Evolutionary conservation across 2,888 invertebrate species (phyloP).

Genomic region (Nephrotoma flavescens): DNA sequence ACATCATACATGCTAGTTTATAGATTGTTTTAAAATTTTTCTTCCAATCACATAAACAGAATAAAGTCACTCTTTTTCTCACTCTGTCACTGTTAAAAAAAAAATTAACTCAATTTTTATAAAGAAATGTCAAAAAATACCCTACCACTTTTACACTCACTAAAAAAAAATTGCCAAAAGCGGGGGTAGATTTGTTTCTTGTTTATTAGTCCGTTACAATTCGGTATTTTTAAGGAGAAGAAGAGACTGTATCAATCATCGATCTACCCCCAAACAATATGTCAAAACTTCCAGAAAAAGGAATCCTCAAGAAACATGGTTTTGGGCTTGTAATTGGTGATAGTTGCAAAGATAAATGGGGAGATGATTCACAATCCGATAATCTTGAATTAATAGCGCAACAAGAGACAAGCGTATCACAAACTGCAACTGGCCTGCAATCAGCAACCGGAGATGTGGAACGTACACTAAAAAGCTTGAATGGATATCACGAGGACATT

Average conservation of each 20-base stretch:
- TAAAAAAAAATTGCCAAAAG: neutral
- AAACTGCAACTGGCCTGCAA: slow-evolving; percentile 37
- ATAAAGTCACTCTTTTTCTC: neutral
- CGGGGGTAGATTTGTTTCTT: slow-evolving; percentile 4
- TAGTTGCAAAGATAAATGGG: slow-evolving; percentile 62
- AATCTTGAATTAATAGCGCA: slow-evolving; percentile 52
- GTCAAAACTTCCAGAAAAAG: slow-evolving; percentile 72
- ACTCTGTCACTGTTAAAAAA: neutral
- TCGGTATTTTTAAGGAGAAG: slow-evolving; percentile 42
- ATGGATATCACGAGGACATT: slow-evolving; percentile 86
- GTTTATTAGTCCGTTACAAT: slow-evolving; percentile 7
- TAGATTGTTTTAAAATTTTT: neutral
- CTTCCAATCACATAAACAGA: slow-evolving; percentile 5
- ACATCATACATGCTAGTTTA: neutral
- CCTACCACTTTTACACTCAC: neutral
- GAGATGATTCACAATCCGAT: slow-evolving; percentile 55
- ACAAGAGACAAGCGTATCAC: slow-evolving; percentile 47
- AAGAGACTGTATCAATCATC: slow-evolving; percentile 68
- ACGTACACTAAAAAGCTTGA: slow-evolving; percentile 72
- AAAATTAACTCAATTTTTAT: neutral
- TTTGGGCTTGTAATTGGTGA: slow-evolving; percentile 57
- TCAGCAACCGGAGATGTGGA: slow-evolving; percentile 69
- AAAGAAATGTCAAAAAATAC: neutral
- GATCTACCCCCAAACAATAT: slow-evolving; percentile 63
- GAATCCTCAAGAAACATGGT: slow-evolving; percentile 77